Evolutionary conservation across 1,140 invertebrate species (phyloP), one percentile per base, ranked within the genome.

Genomic region (Drosophila lini): DNA sequence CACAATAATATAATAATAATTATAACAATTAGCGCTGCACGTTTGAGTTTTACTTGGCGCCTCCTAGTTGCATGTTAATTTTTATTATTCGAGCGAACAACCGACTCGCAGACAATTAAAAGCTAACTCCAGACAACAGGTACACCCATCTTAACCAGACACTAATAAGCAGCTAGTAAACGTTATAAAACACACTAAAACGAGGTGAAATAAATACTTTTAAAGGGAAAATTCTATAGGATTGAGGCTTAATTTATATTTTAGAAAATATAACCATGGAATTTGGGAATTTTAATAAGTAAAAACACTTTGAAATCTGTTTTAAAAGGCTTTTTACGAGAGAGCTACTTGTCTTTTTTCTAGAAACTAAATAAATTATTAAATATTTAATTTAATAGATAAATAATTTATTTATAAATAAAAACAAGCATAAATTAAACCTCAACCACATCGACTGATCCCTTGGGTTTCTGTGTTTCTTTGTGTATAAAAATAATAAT

Each of bases 21-120:
- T 57, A 55, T 7, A 15, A 52, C 44, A 67, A 62, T 50, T 42
- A 67, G 42, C 60, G 83, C 67, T 83, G 83, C 83, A 88, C 84
- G 83, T 89, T 89, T 85, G 53, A 78, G 67, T 78, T 80, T 73
- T 88, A 71, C 81, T 85, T 81, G 82, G 56, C 67, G 67, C 70
- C 47, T 68, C 31, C 53, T 77, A 77, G 74, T 68, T 68, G 74
- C 74, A 77, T 77, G 74, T 77, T 75, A 44, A 50, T 65, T 40
- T 56, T 50, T 47, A 38, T 48, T 58, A 48, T 53, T 31, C 45
- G 40, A 75, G 52, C 31, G 53, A 75, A 41, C 3, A 16, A 44
- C 13, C 48, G 36, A 68, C 34, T 76, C 56, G 47, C 45, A 68
- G 62, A 52, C 38, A 38, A 58, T 22, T 45, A 16, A 36, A 34